Percentiles rank a stretch among this genome's conserved stretches.
Conservation (phyloP, 64 coral and sea anemone species). For the Pocillopora damicornis region DNA sequence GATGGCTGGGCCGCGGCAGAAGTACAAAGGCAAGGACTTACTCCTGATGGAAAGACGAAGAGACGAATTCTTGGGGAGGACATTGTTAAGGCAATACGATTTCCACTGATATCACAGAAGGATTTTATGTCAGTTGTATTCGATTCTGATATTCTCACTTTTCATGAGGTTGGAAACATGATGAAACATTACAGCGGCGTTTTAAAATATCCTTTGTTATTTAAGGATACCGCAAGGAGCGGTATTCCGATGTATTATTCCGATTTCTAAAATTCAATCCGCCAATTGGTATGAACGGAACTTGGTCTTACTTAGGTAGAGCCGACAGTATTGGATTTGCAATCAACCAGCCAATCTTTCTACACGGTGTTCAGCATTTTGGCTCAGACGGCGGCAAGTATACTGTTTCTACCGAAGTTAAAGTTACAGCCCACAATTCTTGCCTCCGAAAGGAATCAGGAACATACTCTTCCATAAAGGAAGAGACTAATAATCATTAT, state of each 20-base stretch:
- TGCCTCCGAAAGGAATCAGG: neutral
- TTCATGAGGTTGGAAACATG: neutral
- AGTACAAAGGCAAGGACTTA: neutral
- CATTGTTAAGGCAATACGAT: neutral
- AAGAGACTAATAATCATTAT: neutral
- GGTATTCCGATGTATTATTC: neutral
- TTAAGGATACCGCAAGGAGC: neutral
- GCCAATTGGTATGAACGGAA: neutral
- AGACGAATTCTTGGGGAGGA: neutral
- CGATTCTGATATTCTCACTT: neutral
- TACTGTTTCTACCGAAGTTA: neutral
- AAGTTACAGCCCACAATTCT: neutral
- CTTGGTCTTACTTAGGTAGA: neutral
- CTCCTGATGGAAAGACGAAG: neutral
- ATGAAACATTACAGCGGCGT: neutral
- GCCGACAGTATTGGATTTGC: neutral
- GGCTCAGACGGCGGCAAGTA: neutral
- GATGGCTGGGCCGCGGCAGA: neutral
- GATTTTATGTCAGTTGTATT: neutral
- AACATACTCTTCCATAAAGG: neutral
- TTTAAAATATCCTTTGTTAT: neutral
- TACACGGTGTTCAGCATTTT: neutral
- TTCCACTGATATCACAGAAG: neutral
- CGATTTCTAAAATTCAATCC: neutral
- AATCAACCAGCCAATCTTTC: neutral